Evolutionary conservation across 2,888 invertebrate species (phyloP).

Genomic region (Perithous albicinctus): DNA sequence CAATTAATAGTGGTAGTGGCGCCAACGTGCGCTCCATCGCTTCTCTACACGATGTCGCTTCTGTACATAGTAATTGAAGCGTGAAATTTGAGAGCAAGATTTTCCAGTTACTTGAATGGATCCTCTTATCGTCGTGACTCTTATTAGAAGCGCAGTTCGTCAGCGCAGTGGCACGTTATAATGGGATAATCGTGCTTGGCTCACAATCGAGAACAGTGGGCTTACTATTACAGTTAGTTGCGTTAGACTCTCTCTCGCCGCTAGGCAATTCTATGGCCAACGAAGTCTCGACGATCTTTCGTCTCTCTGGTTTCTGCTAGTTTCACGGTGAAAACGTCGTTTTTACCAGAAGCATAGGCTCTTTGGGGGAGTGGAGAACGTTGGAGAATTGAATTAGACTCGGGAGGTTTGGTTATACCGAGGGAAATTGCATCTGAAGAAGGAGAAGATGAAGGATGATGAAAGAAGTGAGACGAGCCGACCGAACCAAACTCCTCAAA

Average conservation of each 20-base stretch:
- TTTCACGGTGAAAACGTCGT: slow-evolving; percentile 40
- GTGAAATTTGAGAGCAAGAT: slow-evolving; percentile 31
- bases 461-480: not conserved
- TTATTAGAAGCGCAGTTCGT: slow-evolving; percentile 24
- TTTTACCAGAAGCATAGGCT: slow-evolving; percentile 40
- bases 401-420: slow-evolving; percentile 39
- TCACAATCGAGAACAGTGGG: slow-evolving; percentile 57
- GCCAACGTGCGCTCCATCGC: not conserved
- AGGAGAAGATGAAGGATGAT: slow-evolving; percentile 7
- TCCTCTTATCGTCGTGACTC: slow-evolving; percentile 33
- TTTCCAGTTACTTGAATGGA: slow-evolving; percentile 43
- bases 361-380: slow-evolving; percentile 41
- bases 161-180: slow-evolving; percentile 46
- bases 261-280: slow-evolving; percentile 31
- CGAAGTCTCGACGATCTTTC: slow-evolving; percentile 28
- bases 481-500: slow-evolving; percentile 39
- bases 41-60: not conserved
- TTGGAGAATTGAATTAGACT: slow-evolving; percentile 56
- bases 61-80: not conserved
- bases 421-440: slow-evolving; percentile 59
- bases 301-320: not conserved
- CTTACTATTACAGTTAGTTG: slow-evolving; percentile 48
- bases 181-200: slow-evolving; percentile 59
- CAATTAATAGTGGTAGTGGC: not conserved
- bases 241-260: slow-evolving; percentile 10